A percentile compares a stretch with the other conserved stretches of the same genome.
phyloP scores from a whole-genome alignment of 2,797 vertebrate species.

The Ciconia nigra region DNA sequence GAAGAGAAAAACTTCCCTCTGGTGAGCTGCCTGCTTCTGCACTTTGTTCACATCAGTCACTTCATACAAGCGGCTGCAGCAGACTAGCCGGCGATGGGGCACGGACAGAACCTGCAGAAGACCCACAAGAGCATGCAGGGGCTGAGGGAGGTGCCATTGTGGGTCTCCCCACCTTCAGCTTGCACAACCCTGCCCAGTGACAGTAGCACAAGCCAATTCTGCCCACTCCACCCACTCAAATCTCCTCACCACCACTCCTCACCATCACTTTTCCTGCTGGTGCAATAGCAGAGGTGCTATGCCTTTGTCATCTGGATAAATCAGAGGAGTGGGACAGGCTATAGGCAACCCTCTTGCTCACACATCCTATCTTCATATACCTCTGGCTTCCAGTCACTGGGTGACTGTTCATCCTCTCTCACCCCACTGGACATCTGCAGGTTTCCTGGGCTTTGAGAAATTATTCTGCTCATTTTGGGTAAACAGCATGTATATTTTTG shows the following conservation, averaged over 20 bases:
- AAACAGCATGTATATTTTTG: not conserved
- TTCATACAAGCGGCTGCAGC: constrained; percentile 97
- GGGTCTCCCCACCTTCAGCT: not conserved
- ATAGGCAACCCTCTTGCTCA: not conserved
- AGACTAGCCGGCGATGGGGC: constrained; percentile 94
- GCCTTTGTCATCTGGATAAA: not conserved
- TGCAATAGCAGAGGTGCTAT: not conserved
- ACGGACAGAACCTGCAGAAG: constrained; percentile 88
- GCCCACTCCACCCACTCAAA: not conserved
- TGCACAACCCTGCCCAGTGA: not conserved
- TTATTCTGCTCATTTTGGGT: not conserved
- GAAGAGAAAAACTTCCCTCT: constrained; percentile 98
- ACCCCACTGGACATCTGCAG: not conserved
- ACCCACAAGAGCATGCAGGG: not conserved
- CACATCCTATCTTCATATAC: not conserved
- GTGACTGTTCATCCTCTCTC: not conserved
- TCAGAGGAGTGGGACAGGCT: not conserved
- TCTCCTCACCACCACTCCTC: not conserved
- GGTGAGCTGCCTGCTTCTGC: constrained; percentile 95
- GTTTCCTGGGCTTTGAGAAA: not conserved
- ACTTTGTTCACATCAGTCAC: constrained; percentile 95
- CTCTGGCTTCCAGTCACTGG: not conserved
- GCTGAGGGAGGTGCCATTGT: not conserved
- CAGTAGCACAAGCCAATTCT: not conserved
- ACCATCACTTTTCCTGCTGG: not conserved